Evolutionary conservation across 2,113 vertebrate species (phyloP).

Genomic region (Cochlearius cochlearius): DNA sequence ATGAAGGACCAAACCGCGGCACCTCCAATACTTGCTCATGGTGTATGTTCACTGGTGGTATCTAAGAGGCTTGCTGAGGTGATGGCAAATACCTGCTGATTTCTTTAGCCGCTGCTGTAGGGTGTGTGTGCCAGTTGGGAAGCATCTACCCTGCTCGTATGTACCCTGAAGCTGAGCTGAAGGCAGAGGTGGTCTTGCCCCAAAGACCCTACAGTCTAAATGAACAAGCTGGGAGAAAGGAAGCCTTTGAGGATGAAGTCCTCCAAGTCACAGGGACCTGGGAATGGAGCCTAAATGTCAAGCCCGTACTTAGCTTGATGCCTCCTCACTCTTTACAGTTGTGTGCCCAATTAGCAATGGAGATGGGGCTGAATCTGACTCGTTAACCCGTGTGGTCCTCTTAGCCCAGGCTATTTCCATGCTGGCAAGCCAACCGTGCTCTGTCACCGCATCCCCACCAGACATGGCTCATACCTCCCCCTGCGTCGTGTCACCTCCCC

Average conservation of each 20-base stretch:
- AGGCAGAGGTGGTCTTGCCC: not conserved
- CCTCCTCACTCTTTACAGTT: not conserved
- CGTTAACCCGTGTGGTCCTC: rapidly evolving
- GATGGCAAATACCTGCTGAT: not conserved
- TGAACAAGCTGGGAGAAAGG: not conserved
- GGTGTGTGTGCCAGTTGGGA: not conserved
- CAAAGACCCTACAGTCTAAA: not conserved
- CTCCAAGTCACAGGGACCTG: not conserved
- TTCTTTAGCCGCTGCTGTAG: not conserved
- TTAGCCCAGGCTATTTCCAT: not conserved
- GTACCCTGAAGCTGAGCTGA: not conserved
- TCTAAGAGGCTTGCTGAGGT: not conserved
- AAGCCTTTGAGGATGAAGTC: not conserved
- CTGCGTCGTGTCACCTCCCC: not conserved
- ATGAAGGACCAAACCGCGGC: not conserved
- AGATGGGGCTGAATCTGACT: not conserved
- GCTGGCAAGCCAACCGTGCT: not conserved
- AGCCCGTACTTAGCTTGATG: not conserved
- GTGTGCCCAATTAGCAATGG: not conserved
- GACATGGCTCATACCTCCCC: rapidly evolving
- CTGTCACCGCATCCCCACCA: not conserved
- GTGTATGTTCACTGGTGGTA: not conserved
- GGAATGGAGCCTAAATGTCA: not conserved
- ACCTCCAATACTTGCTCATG: not conserved
- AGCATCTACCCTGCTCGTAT: not conserved